Evolutionary conservation across 2,797 vertebrate genomes (phyloP).

Genomic region (Gouania willdenowi): DNA sequence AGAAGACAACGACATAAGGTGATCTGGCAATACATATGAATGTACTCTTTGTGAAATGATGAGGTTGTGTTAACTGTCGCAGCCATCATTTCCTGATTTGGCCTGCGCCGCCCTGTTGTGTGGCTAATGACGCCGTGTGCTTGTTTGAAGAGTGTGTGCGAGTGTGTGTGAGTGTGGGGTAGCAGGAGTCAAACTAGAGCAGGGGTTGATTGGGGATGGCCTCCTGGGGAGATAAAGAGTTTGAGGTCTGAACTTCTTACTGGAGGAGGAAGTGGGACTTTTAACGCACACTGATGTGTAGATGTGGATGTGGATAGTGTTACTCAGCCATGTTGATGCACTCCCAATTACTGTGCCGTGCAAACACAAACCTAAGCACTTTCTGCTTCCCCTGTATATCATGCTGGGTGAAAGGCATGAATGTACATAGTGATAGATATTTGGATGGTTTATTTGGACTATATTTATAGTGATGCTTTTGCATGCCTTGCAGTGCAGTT

Average conservation of each 20-base stretch:
- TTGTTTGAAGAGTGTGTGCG: neutral
- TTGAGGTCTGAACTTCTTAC: conserved; percentile 11
- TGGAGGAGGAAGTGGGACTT: neutral
- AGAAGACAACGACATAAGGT: too few species aligned
- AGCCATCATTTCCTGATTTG: conserved; percentile 46
- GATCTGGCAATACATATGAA: too few species aligned
- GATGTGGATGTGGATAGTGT: too few species aligned
- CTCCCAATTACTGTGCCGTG: conserved; percentile 3
- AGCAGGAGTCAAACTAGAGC: neutral
- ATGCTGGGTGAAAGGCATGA: conserved; percentile 1
- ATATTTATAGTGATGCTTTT: conserved; percentile 9
- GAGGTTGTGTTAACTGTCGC: too few species aligned
- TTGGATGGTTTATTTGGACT: conserved; percentile 6
- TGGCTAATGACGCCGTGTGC: conserved; percentile 12
- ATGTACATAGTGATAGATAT: conserved; percentile 11
- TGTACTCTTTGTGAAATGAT: too few species aligned
- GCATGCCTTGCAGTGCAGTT: neutral
- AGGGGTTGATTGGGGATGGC: neutral
- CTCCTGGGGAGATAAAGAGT: conserved; percentile 9
- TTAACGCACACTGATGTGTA: neutral
- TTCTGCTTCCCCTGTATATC: conserved; percentile 3
- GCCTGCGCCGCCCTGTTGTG: conserved; percentile 35
- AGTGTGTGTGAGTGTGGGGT: neutral
- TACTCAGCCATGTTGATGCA: neutral
- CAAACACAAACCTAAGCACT: conserved; percentile 23